Base-by-base conservation (phyloP, 2,888 invertebrate genomes). In the Laspeyria flexula region DNA sequence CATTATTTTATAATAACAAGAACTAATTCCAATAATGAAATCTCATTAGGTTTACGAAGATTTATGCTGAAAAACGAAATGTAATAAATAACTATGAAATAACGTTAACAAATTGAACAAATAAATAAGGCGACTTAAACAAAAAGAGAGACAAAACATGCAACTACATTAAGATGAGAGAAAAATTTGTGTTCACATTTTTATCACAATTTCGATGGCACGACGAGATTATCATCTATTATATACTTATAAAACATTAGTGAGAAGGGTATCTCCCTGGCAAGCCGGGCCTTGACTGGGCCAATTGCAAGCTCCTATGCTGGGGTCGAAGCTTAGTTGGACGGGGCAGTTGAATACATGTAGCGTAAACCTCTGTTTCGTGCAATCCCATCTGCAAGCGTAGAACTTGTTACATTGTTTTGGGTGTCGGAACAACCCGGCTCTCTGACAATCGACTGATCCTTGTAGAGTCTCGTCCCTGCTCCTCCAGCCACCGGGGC, bases 371-470 rank as follows among this genome's bases (percentile, higher is more conserved):
- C 94, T 93, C 65, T 96, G 94, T 75, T 96, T 95, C 76, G 94
- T 95, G 59, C 95, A 94, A 79, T 96, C 96, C 96, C 96, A 96
- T 81, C 95, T 94, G 79, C 96, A 96, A 25, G 96, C 94, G 77
- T 96, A 96, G 92, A 96, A 96, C 77, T 96, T 96, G 79, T 96
- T 96, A 75, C 96, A 96, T 71, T 95, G 94, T 60, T 94, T 95
- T 0, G 96, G 96, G 78, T 96, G 96, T 90, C 93, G 93, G 92
- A 92, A 95, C 57, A 92, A 83, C 65, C 94, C 94, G 27, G 94
- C 93, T 75, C 94, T 85, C 77, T 94, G 90, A 69, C 94, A 94
- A 65, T 94, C 94, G 5, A 94, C 88, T 0, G 93, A 90, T n/a
- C 94, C 94, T 77, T 94, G 93, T 9, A 95, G 80, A 1, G 93